Evolutionary conservation across 2,797 vertebrate species (phyloP).

Genomic region (Simalia tracyae): DNA sequence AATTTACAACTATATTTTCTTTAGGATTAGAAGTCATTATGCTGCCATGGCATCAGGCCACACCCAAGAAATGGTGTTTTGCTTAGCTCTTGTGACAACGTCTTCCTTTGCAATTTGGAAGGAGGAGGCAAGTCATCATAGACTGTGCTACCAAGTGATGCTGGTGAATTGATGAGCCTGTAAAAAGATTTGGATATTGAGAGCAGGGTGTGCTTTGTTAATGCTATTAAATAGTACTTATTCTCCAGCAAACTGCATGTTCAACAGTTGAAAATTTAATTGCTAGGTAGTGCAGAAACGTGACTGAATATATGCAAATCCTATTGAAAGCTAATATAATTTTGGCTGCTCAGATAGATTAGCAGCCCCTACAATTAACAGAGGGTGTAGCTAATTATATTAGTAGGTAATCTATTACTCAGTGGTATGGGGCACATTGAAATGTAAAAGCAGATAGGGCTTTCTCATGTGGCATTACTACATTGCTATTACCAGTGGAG

Average conservation of each 20-base stretch:
- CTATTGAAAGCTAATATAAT: slow-evolving; percentile 83
- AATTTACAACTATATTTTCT: neutral
- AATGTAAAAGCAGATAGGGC: slow-evolving; percentile 45
- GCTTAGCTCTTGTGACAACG: neutral
- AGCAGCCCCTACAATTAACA: slow-evolving; percentile 82
- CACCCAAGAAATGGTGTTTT: neutral
- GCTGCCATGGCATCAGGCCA: neutral
- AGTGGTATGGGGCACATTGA: slow-evolving; percentile 43
- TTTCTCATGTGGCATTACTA: neutral
- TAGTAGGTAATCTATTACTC: slow-evolving; percentile 74
- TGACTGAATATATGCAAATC: slow-evolving; percentile 84
- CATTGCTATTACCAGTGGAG: neutral
- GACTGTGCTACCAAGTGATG: slow-evolving; percentile 44
- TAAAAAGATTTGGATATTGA: slow-evolving; percentile 64
- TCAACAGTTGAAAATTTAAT: slow-evolving; percentile 82
- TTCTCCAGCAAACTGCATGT: slow-evolving; percentile 76
- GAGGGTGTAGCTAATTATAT: slow-evolving; percentile 78
- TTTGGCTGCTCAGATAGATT: slow-evolving; percentile 80
- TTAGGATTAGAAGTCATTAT: neutral
- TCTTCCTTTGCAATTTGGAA: slow-evolving; percentile 53
- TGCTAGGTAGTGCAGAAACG: slow-evolving; percentile 76
- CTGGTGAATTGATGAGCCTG: slow-evolving; percentile 62
- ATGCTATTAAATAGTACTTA: slow-evolving; percentile 80
- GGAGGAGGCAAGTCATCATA: slow-evolving; percentile 11
- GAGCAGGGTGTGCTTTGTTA: slow-evolving; percentile 62